These are phyloP conservation scores for Noctua comes DNA, from an alignment of 2,888 invertebrate genomes.

Conservation along the genomic window DNA sequence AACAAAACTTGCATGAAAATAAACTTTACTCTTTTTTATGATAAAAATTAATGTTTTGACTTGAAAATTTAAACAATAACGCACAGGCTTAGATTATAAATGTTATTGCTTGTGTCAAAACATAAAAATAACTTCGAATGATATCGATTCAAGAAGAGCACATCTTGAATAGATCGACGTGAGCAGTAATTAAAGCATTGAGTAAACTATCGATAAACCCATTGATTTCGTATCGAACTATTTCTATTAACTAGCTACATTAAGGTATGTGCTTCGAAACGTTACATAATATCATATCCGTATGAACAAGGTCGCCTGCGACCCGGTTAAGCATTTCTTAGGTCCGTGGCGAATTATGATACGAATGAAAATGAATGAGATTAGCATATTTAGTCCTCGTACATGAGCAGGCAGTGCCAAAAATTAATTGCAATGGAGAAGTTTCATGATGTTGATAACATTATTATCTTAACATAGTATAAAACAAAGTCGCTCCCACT, in stretches of 20 bases:
- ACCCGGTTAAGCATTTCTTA: neutral
- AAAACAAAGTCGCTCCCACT: no score
- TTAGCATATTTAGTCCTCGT: neutral
- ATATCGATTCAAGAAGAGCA: constrained; percentile 25
- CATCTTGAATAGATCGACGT: constrained; percentile 32
- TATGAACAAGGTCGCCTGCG: neutral
- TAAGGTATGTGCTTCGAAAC: constrained; percentile 42
- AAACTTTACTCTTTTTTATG: constrained; percentile 32
- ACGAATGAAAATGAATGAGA: neutral
- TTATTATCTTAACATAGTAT: no score
- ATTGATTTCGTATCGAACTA: constrained; percentile 26
- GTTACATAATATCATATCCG: constrained; percentile 27
- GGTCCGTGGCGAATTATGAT: neutral
- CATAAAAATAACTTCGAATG: constrained; percentile 9
- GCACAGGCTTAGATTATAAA: constrained; percentile 11
- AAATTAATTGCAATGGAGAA: neutral
- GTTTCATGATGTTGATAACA: no score
- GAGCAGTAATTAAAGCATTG: constrained; percentile 34
- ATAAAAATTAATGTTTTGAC: constrained; percentile 17
- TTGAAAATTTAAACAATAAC: constrained; percentile 3
- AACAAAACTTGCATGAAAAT: constrained; percentile 26
- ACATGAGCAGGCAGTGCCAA: no score
- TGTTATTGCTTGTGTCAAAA: constrained; percentile 29
- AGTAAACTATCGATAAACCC: constrained; percentile 33
- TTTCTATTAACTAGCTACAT: constrained; percentile 49